Percentiles rank a stretch among this genome's conserved stretches.
Evolutionary conservation across 1,140 invertebrate genomes (phyloP).

Genomic region (Alviniconcha marisindica): DNA sequence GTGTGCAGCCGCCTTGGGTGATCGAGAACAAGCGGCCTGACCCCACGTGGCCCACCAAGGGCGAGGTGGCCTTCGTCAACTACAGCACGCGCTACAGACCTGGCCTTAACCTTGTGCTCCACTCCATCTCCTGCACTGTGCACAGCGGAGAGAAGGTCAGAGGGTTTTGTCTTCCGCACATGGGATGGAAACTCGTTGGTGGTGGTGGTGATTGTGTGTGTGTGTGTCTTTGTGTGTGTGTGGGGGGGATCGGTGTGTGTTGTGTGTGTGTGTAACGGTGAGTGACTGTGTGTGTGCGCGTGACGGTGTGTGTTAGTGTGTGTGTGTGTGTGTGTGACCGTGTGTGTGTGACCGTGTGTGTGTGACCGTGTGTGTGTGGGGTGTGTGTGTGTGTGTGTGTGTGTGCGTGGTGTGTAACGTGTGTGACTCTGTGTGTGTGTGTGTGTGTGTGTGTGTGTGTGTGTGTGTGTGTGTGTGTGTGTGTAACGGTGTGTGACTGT

Average conservation of each 20-base stretch:
- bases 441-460: background rate
- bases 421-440: background rate
- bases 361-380: too few relatives aligned
- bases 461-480: background rate
- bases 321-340: too few relatives aligned
- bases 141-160: constrained; percentile 77
- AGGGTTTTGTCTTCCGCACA: background rate
- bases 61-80: constrained; percentile 53
- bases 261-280: too few relatives aligned
- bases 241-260: too few relatives aligned
- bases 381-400: too few relatives aligned
- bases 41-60: constrained; percentile 55
- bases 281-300: too few relatives aligned
- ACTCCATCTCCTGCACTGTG: constrained; percentile 61
- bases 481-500: background rate
- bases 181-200: too few relatives aligned
- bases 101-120: constrained; percentile 67
- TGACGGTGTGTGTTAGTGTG: too few relatives aligned
- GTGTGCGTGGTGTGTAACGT: too few relatives aligned
- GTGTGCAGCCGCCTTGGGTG: constrained; percentile 31
- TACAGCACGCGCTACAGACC: constrained; percentile 65
- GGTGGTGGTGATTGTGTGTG: too few relatives aligned
- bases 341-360: too few relatives aligned
- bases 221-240: too few relatives aligned
- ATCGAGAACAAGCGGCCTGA: background rate